Evolutionary conservation across 2,113 vertebrate genomes (phyloP), one percentile per base, ranked within the genome.

Genomic region (Cyprinodon variegatus): DNA sequence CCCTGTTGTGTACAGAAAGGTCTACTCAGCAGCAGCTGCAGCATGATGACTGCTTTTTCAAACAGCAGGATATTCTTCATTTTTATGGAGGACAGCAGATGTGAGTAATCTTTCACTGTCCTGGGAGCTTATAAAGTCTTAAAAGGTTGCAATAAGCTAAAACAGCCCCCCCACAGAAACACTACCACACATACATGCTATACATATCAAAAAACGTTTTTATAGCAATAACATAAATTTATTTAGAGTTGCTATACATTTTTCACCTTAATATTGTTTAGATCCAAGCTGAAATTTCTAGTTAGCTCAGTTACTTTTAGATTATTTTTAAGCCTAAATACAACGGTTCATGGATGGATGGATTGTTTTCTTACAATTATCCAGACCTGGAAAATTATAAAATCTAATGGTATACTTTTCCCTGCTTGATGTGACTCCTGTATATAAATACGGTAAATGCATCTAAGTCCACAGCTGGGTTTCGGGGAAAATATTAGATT

Each of bases 401-500:
- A n/a, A 20, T 57, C 48, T 17, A 20, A 50, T 15, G 6, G 15
- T 13, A 20, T 9, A 20, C 17, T 57, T 57, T 57, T 20, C 50
- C 50, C 3, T 6, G 17, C 7, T 57, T 57, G 6, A 3, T 2
- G 12, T 10, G 22, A 61, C 12, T 10, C 29, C 59, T 61, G n/a
- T 61, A 13, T 36, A 29, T 36, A 50, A 15, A 36, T 22, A 22
- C 63, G 20, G 12, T 53, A 46, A 68, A 61, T 65, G 11, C 5
- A 12, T 75, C 13, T 17, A 6, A 76, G 39, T 45, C 14, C 75
- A 70, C 65, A 63, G 48, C 11, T 11, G 65, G 38, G 39, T 14
- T 74, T 65, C 40, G 38, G 37, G 59, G 20, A 70, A 77, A 41
- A 77, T 65, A 76, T 76, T 46, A 50, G 62, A 82, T 86, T 65